Evolutionary conservation across 2,888 invertebrate species (phyloP).

Genomic region (Morinoia aosen): DNA sequence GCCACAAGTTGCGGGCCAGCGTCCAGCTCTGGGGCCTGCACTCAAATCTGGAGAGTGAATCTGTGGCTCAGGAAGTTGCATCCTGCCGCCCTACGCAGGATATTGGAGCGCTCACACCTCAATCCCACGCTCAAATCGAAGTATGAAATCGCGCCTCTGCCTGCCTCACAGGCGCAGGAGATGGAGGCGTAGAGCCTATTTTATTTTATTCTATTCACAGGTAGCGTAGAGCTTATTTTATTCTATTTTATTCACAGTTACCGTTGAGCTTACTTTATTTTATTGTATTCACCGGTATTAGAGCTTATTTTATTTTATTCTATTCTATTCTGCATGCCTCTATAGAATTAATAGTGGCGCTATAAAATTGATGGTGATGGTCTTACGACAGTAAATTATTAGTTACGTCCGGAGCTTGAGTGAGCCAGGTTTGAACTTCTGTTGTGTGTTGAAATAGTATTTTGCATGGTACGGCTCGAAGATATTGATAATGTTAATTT

Average conservation of each 20-base stretch:
- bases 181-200: neutral
- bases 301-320: too few relatives aligned
- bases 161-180: neutral
- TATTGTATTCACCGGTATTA: too few relatives aligned
- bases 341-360: too few relatives aligned
- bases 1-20: constrained; percentile 10
- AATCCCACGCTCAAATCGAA: constrained; percentile 37
- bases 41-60: constrained; percentile 25
- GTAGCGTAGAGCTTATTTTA: too few relatives aligned
- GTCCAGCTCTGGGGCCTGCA: neutral
- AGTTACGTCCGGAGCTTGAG: neutral
- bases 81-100: neutral
- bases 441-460: too few relatives aligned
- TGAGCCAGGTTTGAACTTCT: neutral
- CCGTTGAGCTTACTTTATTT: too few relatives aligned
- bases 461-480: too few relatives aligned
- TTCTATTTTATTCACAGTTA: too few relatives aligned
- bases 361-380: neutral
- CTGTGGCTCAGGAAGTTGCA: constrained; percentile 41
- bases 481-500: too few relatives aligned
- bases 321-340: too few relatives aligned
- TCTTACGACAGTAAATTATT: neutral
- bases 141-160: neutral
- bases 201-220: neutral
- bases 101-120: constrained; percentile 21